Evolutionary conservation across 2,888 invertebrate species (phyloP).

Genomic region (Drosophila phalerata): DNA sequence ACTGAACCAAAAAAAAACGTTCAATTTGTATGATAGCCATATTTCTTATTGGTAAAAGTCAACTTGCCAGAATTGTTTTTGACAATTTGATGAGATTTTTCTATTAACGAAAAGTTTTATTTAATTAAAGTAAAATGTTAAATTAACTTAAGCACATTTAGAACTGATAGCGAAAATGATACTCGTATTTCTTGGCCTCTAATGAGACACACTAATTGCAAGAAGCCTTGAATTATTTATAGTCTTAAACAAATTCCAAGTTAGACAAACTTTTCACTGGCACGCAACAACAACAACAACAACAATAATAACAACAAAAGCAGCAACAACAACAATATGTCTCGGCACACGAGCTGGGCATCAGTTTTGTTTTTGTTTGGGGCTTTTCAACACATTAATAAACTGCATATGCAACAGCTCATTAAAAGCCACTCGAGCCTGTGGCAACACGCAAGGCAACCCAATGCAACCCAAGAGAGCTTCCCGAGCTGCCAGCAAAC

Average conservation of each 20-base stretch:
- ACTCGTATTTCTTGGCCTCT: constrained; percentile 5
- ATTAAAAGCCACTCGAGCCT: constrained; percentile 76
- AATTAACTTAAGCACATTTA: neutral
- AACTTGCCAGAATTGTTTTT: neutral
- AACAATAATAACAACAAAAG: constrained; percentile 14
- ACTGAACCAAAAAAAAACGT: neutral
- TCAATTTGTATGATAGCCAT: constrained; percentile 2
- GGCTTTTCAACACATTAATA: constrained; percentile 77
- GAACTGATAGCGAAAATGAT: neutral
- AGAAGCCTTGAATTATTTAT: constrained; percentile 45
- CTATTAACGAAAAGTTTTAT: neutral
- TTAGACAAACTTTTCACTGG: constrained; percentile 58
- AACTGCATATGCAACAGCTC: constrained; percentile 81
- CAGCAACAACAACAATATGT: constrained; percentile 17
- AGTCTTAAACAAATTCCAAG: constrained; percentile 47
- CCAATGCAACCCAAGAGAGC: constrained; percentile 6
- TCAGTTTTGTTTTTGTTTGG: constrained; percentile 28
- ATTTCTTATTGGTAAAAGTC: neutral
- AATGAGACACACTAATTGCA: constrained; percentile 48
- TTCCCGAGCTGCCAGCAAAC: constrained; percentile 25
- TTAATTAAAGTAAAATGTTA: constrained; percentile 4
- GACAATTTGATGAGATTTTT: constrained; percentile 3
- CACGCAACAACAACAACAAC: too few relatives aligned
- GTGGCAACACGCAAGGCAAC: constrained; percentile 59
- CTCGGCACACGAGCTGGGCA: constrained; percentile 10